These are phyloP conservation scores for Drosophila neonasuta DNA, from an alignment of 2,888 invertebrate species.

Conservation along the genomic window DNA sequence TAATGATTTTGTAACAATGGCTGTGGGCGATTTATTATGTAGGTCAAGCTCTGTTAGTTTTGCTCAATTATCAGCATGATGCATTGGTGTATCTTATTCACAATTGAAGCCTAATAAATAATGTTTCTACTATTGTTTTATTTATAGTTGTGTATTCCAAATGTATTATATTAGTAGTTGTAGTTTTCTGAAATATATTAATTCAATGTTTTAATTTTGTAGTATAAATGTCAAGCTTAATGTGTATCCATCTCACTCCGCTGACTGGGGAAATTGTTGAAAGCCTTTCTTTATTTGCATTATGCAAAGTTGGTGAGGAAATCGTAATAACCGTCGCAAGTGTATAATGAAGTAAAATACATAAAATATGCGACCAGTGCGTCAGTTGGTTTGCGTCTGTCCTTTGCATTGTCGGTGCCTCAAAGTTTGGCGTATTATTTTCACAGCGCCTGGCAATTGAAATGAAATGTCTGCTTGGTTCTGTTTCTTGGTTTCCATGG, in stretches of 20 bases:
- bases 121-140: not conserved
- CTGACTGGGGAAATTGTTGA: not conserved
- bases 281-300: constrained; percentile 8
- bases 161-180: not conserved
- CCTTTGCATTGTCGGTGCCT: constrained; percentile 11
- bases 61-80: not conserved
- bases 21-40: not conserved
- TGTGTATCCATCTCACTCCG: not conserved
- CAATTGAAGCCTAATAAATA: not conserved
- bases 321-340: constrained; percentile 26
- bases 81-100: not conserved
- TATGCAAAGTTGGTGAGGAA: constrained; percentile 20
- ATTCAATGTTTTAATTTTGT: not conserved
- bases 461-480: constrained; percentile 60
- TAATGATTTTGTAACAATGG: not conserved
- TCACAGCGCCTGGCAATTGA: constrained; percentile 59
- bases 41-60: not conserved
- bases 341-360: constrained; percentile 70
- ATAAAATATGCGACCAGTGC: constrained; percentile 68
- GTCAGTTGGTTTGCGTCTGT: constrained; percentile 39
- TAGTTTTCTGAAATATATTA: not conserved
- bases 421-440: constrained; percentile 58
- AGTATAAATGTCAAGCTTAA: not conserved
- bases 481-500: constrained; percentile 21
- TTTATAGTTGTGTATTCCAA: not conserved